phyloP scores from a whole-genome alignment of 2,113 vertebrate genomes.

The Lagenorhynchus albirostris region DNA sequence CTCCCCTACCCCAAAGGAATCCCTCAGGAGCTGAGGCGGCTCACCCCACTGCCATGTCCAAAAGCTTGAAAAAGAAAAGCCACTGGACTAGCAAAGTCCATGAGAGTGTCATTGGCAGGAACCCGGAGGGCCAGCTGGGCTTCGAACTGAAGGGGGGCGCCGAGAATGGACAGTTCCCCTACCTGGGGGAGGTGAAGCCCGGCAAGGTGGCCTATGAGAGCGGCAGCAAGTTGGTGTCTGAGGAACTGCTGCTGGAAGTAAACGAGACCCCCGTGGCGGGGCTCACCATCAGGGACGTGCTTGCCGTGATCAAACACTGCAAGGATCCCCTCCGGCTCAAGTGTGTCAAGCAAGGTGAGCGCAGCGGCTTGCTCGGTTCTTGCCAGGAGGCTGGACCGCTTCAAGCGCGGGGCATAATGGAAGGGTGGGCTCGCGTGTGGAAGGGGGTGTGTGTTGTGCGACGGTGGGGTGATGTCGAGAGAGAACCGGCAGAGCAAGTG shows the following conservation, averaged over 20 bases:
- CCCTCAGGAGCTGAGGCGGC: constrained; percentile 68
- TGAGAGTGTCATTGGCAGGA: constrained; percentile 91
- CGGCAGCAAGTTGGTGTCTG: constrained; percentile 89
- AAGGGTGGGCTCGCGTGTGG: not conserved
- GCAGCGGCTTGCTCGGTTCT: not conserved
- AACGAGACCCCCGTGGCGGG: constrained; percentile 97
- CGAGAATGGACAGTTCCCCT: constrained; percentile 95
- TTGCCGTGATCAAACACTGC: constrained; percentile 96
- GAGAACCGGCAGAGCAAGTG: not conserved
- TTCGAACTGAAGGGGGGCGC: constrained; percentile 95
- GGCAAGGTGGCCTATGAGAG: constrained; percentile 88
- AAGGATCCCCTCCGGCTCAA: constrained; percentile 96
- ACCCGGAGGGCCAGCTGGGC: constrained; percentile 89
- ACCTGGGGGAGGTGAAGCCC: constrained; percentile 90
- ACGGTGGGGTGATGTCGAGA: not conserved
- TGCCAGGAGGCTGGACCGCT: not conserved
- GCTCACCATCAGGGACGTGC: constrained; percentile 95
- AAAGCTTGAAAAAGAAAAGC: constrained; percentile 95
- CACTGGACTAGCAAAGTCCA: constrained; percentile 99
- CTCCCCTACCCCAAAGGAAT: constrained; percentile 9
- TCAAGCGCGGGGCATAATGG: not conserved
- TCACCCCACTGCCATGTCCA: constrained; percentile 92
- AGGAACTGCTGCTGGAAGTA: constrained; percentile 94
- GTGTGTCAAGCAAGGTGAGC: constrained; percentile 95
- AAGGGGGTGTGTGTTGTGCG: constrained; percentile 25